Evolutionary conservation across 2,113 vertebrate species (phyloP).

Genomic region (crab-eating macaque (Macaca fascicularis)): DNA sequence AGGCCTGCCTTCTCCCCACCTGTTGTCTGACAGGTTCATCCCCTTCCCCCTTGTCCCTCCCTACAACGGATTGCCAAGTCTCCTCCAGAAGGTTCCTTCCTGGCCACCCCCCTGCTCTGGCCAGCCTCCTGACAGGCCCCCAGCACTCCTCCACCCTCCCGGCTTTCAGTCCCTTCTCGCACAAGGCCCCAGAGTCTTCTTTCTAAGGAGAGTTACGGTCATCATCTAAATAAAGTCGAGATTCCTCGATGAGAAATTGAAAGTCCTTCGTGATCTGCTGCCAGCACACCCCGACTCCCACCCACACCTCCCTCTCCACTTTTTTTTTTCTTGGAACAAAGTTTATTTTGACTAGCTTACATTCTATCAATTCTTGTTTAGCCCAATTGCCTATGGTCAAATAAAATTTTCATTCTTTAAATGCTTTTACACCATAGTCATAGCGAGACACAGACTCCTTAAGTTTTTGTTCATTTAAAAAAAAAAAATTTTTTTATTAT

Average conservation of each 20-base stretch:
- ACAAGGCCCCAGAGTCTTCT: neutral
- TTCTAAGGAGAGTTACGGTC: neutral
- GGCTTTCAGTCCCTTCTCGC: neutral
- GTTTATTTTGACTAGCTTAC: neutral
- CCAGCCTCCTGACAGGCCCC: neutral
- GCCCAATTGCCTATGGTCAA: neutral
- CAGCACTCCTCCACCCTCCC: neutral
- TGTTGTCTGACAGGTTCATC: neutral
- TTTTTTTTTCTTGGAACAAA: neutral
- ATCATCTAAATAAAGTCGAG: neutral
- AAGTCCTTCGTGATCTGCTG: neutral
- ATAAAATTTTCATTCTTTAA: neutral
- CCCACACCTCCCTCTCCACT: neutral
- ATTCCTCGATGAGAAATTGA: neutral
- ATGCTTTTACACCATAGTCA: neutral
- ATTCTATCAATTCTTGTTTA: neutral
- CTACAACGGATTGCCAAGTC: neutral
- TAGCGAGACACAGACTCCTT: neutral
- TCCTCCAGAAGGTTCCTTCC: neutral
- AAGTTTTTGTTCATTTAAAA: neutral
- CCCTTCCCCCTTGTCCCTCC: neutral
- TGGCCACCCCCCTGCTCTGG: neutral
- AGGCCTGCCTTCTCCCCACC: neutral
- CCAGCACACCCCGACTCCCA: neutral
- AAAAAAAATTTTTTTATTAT: neutral